Evolutionary conservation across 2,113 vertebrate genomes (phyloP).

Genomic region (Addax nasomaculatus): DNA sequence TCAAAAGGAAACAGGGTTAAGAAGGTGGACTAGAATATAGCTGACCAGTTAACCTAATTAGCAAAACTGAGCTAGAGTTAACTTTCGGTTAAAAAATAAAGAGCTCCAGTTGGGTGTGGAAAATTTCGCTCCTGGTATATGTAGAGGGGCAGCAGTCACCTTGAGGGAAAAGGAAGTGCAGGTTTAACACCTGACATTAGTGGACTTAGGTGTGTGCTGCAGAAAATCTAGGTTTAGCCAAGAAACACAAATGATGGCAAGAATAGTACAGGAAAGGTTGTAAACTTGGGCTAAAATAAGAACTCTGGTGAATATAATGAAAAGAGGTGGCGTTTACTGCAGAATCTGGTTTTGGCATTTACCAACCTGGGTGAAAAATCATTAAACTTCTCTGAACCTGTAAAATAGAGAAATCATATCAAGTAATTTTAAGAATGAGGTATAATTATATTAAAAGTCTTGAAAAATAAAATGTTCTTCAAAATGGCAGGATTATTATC

Average conservation of each 20-base stretch:
- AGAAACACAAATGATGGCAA: neutral
- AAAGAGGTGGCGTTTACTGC: neutral
- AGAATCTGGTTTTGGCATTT: neutral
- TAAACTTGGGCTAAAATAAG: neutral
- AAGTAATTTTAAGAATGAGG: slow-evolving; percentile 26
- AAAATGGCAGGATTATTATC: neutral
- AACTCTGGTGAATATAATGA: neutral
- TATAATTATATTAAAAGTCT: neutral
- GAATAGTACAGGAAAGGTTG: neutral
- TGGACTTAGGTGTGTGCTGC: neutral
- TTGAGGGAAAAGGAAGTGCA: slow-evolving; percentile 13
- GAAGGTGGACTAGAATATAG: neutral
- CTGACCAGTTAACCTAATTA: neutral
- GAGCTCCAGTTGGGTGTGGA: neutral
- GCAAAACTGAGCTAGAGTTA: neutral
- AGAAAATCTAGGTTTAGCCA: neutral
- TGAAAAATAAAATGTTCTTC: neutral
- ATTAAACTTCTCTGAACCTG: neutral
- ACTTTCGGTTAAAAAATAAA: neutral
- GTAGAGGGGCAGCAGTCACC: neutral
- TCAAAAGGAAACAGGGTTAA: neutral
- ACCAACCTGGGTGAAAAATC: neutral
- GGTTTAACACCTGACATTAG: neutral
- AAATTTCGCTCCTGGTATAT: neutral
- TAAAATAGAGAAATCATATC: neutral